Conservation (phyloP, 2,888 invertebrate genomes). For the Drosophila antonietae region DNA sequence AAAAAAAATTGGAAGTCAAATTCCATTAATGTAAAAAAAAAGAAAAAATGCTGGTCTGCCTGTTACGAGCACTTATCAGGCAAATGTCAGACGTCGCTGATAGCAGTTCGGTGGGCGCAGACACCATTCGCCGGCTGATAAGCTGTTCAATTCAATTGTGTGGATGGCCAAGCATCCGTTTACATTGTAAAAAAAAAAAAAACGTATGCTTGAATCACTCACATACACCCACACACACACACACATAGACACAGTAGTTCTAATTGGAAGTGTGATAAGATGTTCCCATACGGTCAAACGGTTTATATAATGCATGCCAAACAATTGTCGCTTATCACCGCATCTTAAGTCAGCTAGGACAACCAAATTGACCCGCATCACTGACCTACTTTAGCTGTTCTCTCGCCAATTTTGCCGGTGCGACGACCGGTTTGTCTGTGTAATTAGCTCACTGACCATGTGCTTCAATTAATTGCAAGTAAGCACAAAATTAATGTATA, state of each 20-base stretch:
- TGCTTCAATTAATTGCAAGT: constrained; percentile 26
- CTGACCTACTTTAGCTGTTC: constrained; percentile 64
- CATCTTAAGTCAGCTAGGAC: constrained; percentile 15
- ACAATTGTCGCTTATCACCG: constrained; percentile 6
- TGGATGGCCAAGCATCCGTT: constrained; percentile 41
- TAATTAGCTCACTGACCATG: constrained; percentile 51
- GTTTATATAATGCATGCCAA: constrained; percentile 11
- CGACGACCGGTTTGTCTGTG: constrained; percentile 55
- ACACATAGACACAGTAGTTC: constrained; percentile 9
- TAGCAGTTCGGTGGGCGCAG: constrained; percentile 30
- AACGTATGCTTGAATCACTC: not conserved
- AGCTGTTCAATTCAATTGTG: constrained; percentile 28
- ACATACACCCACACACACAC: not conserved
- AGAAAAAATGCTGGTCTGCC: constrained; percentile 16
- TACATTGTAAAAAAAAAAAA: constrained; percentile 25
- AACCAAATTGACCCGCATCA: constrained; percentile 36
- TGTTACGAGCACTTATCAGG: constrained; percentile 43
- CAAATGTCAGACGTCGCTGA: constrained; percentile 53
- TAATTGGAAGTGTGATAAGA: not conserved
- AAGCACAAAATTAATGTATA: constrained; percentile 12
- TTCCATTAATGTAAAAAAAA: constrained; percentile 37
- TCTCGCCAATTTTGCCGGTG: constrained; percentile 23
- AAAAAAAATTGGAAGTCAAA: constrained; percentile 22
- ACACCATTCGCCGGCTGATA: constrained; percentile 35
- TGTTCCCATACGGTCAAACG: not conserved